Evolutionary conservation across 2,888 invertebrate genomes (phyloP), one percentile per base, ranked within the genome.

Genomic region (Patella ulyssiponensis): DNA sequence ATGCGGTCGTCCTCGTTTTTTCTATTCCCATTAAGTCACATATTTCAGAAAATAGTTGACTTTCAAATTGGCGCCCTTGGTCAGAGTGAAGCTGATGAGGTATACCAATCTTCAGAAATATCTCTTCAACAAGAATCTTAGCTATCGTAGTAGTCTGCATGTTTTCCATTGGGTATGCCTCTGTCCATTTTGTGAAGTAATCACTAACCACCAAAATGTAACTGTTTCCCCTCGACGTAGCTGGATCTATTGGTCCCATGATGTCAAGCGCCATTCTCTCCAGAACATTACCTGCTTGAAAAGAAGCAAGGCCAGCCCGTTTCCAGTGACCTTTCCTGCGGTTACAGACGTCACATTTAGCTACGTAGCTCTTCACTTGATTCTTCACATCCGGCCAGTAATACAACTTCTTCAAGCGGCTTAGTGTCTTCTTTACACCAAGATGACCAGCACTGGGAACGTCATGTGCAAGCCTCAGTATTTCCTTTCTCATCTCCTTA

Each of bases 11-110:
- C 27, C 72, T 74, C 23, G 79, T 81, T 53, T 81, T 82, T 17
- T 78, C 27, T 27, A 81, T 78, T 14, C 71, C 44, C 23, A 81
- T 44, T 23, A 82, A 51, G 23, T 27, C 17, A 73, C 79, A 81
- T 58, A 82, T 73, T 76, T 81, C 79, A 20, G 27, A 58, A 58
- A 82, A 82, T n/a, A 81, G 20, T 11, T 73, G 44, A 27, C 80
- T 76, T 69, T 81, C 80, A 71, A 77, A 80, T 56, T 82, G 79
- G n/a, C 77, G 44, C 1, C 76, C 75, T 71, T 82, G 81, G 56
- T 80, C 80, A 12, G 80, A 80, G 58, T 81, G 79, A 20, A 81
- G 76, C n/a, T 54, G 51, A 5, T 15, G 53, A 14, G 81, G 81
- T 9, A 77, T 72, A 51, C 80, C 77, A 33, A 81, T 80, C 53